Conservation (phyloP, 2,888 invertebrate species). For the Hymenopus coronatus region DNA sequence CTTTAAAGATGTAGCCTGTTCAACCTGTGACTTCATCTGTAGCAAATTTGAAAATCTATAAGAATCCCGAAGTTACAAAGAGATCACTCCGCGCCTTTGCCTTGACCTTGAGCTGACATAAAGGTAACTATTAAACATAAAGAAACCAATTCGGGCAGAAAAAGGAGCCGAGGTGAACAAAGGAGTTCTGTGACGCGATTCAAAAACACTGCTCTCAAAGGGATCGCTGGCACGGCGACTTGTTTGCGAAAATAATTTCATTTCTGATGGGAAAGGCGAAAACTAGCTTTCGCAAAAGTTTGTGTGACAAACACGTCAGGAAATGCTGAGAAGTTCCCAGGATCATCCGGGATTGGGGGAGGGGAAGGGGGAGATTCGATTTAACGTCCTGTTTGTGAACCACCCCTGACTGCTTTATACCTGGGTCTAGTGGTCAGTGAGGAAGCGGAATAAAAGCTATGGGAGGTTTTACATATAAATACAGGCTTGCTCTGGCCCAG, state of each 20-base stretch:
- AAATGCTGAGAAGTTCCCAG: neutral
- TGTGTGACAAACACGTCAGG: neutral
- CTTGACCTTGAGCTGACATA: neutral
- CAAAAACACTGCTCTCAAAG: neutral
- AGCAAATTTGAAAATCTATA: neutral
- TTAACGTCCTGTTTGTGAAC: neutral
- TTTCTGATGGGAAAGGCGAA: neutral
- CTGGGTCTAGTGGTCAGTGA: neutral
- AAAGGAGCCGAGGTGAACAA: neutral
- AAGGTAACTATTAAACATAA: neutral
- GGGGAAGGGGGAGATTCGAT: neutral
- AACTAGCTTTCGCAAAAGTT: neutral
- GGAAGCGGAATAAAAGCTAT: neutral
- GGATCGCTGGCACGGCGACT: neutral
- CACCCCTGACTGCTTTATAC: neutral
- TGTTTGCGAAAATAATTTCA: neutral
- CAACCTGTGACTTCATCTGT: neutral
- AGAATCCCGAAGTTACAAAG: neutral
- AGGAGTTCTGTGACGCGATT: neutral
- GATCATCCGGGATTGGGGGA: neutral
- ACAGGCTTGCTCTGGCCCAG: neutral
- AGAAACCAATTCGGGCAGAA: neutral
- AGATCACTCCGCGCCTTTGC: neutral
- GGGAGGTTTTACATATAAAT: neutral
- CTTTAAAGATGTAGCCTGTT: too few species aligned